Evolutionary conservation across 2,888 invertebrate genomes (phyloP).

Genomic region (Axea sp.): DNA sequence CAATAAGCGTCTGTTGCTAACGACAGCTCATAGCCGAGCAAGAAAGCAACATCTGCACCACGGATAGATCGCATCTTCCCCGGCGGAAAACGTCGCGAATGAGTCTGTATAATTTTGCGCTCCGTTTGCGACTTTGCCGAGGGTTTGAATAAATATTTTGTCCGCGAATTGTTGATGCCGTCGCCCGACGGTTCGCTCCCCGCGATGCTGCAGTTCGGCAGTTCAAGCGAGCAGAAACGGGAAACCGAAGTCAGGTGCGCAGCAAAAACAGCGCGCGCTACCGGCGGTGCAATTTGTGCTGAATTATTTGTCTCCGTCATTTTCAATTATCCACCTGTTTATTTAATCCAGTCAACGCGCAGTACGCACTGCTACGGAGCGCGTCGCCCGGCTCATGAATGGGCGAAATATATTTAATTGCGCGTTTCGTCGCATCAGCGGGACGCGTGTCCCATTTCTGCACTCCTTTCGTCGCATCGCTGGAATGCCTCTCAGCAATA

Average conservation of each 20-base stretch:
- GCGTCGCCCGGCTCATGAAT: too few species aligned
- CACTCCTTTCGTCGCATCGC: too few species aligned
- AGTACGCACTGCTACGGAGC: too few species aligned
- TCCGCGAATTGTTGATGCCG: conserved; percentile 28
- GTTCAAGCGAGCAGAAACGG: conserved; percentile 16
- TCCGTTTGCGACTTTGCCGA: conserved; percentile 35
- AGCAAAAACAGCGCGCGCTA: conserved; percentile 25
- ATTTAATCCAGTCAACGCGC: too few species aligned
- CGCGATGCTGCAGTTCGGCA: conserved; percentile 16
- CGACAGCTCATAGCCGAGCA: conserved; percentile 43
- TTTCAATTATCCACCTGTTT: too few species aligned
- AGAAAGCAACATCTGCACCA: conserved; percentile 40
- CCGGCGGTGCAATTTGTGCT: not conserved
- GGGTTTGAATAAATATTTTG: conserved; percentile 39
- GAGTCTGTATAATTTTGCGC: conserved; percentile 48
- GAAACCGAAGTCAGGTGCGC: conserved; percentile 20
- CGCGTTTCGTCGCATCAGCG: too few species aligned
- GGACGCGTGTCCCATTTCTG: too few species aligned
- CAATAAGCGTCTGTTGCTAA: conserved; percentile 53
- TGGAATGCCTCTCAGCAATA: too few species aligned
- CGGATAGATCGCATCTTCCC: conserved; percentile 49
- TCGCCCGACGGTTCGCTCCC: conserved; percentile 30
- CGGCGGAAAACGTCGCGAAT: conserved; percentile 44
- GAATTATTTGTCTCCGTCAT: too few species aligned
- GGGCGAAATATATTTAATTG: too few species aligned